A percentile compares a stretch with the other conserved stretches of the same genome.
Evolutionary conservation across 2,113 vertebrate genomes (phyloP).

Genomic region (Melospiza melodia): DNA sequence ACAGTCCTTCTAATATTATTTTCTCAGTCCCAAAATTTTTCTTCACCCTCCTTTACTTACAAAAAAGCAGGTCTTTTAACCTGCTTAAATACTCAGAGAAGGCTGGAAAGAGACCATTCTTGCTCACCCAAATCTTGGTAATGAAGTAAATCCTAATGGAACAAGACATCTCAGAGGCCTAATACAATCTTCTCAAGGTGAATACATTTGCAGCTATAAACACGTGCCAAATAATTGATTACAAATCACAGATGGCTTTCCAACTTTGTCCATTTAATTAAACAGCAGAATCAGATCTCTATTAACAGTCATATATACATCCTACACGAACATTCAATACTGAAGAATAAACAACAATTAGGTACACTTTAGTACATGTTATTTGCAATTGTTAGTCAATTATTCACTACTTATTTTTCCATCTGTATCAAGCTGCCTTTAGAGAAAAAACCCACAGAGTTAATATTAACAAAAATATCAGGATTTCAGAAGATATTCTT

Average conservation of each 20-base stretch:
- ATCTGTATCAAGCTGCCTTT: neutral
- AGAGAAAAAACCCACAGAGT: neutral
- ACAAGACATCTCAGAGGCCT: neutral
- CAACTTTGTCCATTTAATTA: neutral
- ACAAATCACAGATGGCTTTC: neutral
- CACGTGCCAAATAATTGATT: neutral
- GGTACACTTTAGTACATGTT: neutral
- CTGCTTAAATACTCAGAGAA: neutral
- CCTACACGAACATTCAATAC: neutral
- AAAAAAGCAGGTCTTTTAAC: neutral
- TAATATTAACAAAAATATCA: neutral
- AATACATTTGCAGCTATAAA: neutral
- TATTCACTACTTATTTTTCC: neutral
- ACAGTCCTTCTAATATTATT: neutral
- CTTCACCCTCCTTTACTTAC: neutral
- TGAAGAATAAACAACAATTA: neutral
- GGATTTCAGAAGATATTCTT: neutral
- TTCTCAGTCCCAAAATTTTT: neutral
- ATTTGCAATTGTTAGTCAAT: neutral
- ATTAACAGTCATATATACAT: neutral
- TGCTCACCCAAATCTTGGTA: neutral
- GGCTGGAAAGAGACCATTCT: neutral
- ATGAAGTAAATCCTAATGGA: neutral
- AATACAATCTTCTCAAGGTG: neutral
- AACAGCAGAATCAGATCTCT: neutral